These are phyloP conservation scores for Coregonus clupeaformis DNA, from an alignment of 2,113 vertebrate species.

Conservation along the genomic window DNA sequence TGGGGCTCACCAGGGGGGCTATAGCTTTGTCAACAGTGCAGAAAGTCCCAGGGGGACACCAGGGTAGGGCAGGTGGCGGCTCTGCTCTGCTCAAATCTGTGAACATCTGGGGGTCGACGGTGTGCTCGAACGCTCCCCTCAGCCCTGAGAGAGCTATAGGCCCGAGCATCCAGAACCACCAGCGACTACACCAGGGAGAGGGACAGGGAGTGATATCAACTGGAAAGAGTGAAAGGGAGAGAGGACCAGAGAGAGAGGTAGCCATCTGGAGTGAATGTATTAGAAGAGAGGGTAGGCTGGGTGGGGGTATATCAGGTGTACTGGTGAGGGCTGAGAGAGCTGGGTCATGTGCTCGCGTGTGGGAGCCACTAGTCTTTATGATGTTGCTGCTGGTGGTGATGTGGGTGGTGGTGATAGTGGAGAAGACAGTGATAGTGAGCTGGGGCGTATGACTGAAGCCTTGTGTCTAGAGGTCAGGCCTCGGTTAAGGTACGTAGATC, in stretches of 20 bases:
- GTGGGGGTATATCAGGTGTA: conserved; percentile 4
- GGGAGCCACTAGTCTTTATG: conserved; percentile 30
- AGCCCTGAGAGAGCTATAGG: conserved; percentile 46
- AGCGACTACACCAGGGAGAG: conserved; percentile 16
- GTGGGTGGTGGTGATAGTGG: conserved; percentile 10
- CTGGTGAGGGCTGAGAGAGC: conserved; percentile 14
- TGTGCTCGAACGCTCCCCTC: conserved; percentile 58
- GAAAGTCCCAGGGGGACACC: conserved; percentile 80
- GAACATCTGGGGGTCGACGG: conserved; percentile 64
- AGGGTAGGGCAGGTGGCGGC: conserved; percentile 32
- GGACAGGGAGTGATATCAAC: conserved; percentile 6
- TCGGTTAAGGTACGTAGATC: conserved; percentile 24
- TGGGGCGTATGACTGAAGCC: conserved; percentile 68
- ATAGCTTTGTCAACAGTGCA: conserved; percentile 83
- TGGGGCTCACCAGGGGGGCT: conserved; percentile 75
- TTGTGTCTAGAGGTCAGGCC: conserved; percentile 61
- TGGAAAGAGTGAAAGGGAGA: neutral
- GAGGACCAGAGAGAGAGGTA: neutral
- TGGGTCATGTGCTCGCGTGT: conserved; percentile 50
- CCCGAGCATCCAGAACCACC: conserved; percentile 27
- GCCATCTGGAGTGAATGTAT: neutral
- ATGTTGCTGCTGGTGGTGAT: conserved; percentile 13
- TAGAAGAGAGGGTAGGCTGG: conserved; percentile 23
- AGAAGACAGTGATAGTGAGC: conserved; percentile 43
- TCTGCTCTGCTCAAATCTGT: conserved; percentile 36